Percentiles rank a stretch among this genome's conserved stretches.
Conservation (phyloP, 2,888 invertebrate genomes). For the Loripinus fragilis region DNA sequence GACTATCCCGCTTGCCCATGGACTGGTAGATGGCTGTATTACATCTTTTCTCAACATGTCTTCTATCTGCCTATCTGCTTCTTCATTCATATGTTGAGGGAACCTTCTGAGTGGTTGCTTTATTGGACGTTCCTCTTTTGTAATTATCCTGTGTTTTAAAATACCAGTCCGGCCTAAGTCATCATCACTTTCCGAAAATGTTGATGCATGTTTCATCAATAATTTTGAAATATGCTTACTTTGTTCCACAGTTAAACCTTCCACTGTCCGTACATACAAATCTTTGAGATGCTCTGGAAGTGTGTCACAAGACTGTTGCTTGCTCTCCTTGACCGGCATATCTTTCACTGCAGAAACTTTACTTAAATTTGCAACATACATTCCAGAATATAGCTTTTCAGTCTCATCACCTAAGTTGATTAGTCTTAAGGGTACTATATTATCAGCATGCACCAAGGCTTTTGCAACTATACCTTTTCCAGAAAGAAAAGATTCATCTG, state of each 20-base stretch:
- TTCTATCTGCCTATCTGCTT: neutral
- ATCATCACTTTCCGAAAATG: neutral
- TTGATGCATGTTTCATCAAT: constrained; percentile 4
- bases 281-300: too few relatives aligned
- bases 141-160: neutral
- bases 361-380: constrained; percentile 7
- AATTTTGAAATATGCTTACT: neutral
- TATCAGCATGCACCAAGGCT: too few relatives aligned
- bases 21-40: constrained; percentile 6
- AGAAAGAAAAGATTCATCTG: too few relatives aligned
- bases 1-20: constrained; percentile 18
- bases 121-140: too few relatives aligned
- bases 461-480: too few relatives aligned
- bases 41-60: constrained; percentile 20
- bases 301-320: too few relatives aligned
- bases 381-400: neutral
- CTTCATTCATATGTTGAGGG: too few relatives aligned
- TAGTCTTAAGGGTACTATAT: neutral
- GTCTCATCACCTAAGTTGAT: neutral
- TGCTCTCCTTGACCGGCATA: neutral
- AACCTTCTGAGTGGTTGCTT: too few relatives aligned
- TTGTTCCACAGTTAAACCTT: neutral
- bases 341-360: neutral
- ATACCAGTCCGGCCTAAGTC: constrained; percentile 10
- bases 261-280: neutral